Percentiles rank a stretch among this genome's conserved stretches.
Evolutionary conservation across 2,113 vertebrate species (phyloP).

Genomic region (Leucopternis melanops): DNA sequence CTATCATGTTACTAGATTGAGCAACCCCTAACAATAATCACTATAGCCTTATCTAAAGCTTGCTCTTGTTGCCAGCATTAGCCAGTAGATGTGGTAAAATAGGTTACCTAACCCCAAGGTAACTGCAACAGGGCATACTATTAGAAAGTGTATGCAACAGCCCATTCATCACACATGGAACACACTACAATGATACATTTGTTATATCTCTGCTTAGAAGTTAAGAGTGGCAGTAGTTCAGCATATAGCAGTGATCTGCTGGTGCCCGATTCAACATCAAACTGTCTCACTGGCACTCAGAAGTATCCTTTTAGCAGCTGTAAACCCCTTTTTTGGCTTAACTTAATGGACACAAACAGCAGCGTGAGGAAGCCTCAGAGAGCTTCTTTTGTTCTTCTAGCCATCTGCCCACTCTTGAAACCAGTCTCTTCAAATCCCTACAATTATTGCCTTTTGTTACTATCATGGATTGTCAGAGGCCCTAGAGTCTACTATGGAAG

Average conservation of each 20-base stretch:
- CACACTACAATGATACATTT: not conserved
- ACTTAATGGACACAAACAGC: accelerated
- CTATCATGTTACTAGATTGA: not conserved
- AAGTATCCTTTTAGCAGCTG: not conserved
- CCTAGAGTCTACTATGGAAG: not conserved
- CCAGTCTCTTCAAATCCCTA: not conserved
- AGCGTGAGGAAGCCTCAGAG: not conserved
- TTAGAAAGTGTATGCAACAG: not conserved
- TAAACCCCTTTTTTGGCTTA: not conserved
- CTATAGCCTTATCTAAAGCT: not conserved
- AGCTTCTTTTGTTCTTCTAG: not conserved
- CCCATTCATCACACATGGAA: not conserved
- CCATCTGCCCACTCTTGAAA: not conserved
- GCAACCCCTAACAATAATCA: not conserved
- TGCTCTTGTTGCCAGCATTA: not conserved
- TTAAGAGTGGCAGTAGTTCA: not conserved
- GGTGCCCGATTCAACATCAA: not conserved
- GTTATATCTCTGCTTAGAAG: not conserved
- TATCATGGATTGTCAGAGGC: not conserved
- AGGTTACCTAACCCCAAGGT: not conserved
- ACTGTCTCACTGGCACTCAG: not conserved
- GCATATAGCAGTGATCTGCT: not conserved
- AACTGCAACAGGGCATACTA: not conserved
- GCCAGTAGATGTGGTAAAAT: not conserved
- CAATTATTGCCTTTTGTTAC: not conserved